A percentile compares a stretch with the other conserved stretches of the same genome.
Conservation (phyloP, 2,113 vertebrate genomes). For the zebrafish (Danio rerio) region DNA sequence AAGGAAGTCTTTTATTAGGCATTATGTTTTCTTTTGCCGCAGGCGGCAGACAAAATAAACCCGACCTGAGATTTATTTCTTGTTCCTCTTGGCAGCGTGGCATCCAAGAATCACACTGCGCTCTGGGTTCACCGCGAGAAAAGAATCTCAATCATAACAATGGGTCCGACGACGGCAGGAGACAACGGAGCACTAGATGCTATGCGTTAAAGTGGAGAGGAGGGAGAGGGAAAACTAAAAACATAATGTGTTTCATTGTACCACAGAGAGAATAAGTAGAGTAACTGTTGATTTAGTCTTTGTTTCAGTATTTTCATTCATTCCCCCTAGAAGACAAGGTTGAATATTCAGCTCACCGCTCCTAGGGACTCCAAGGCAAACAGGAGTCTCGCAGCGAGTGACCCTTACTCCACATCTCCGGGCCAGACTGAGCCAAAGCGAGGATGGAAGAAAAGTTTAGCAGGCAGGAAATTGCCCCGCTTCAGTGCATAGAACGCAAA, state of each 20-base stretch:
- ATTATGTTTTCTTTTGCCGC: slow-evolving; percentile 79
- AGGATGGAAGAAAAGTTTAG: slow-evolving; percentile 23
- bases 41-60: slow-evolving; percentile 85
- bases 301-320: slow-evolving; percentile 82
- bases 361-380: slow-evolving; percentile 77
- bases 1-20: slow-evolving; percentile 85
- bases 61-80: slow-evolving; percentile 74
- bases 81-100: slow-evolving; percentile 67
- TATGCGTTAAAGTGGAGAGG: slow-evolving; percentile 47
- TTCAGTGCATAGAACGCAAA: slow-evolving; percentile 40
- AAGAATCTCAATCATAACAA: slow-evolving; percentile 91
- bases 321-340: slow-evolving; percentile 68
- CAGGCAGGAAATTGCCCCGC: slow-evolving; percentile 49
- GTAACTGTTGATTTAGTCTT: slow-evolving; percentile 82
- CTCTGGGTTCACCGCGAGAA: slow-evolving; percentile 78
- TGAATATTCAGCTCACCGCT: slow-evolving; percentile 65
- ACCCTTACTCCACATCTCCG: slow-evolving; percentile 66
- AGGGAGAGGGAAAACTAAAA: slow-evolving; percentile 53
- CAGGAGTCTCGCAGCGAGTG: slow-evolving; percentile 75
- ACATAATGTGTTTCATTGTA: slow-evolving; percentile 81
- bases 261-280: slow-evolving; percentile 56
- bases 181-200: slow-evolving; percentile 55
- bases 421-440: slow-evolving; percentile 39
- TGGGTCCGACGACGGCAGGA: slow-evolving; percentile 62
- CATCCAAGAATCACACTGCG: slow-evolving; percentile 86